A percentile compares a stretch with the other conserved stretches of the same genome.
phyloP scores from a whole-genome alignment of 2,797 vertebrate genomes.

The Danio aesculapii region DNA sequence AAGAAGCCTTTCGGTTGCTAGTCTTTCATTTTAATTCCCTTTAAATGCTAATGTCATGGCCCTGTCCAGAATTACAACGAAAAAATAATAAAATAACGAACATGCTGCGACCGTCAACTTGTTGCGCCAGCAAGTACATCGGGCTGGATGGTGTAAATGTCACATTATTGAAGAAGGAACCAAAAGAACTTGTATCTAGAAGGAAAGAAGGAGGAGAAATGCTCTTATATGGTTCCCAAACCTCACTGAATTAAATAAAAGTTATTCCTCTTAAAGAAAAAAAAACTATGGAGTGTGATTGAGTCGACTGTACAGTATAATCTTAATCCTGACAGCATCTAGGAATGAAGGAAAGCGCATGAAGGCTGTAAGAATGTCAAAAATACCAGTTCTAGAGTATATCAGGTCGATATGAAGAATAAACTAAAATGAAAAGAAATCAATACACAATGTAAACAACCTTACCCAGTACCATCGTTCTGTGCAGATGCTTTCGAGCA shows the following conservation, averaged over 20 bases:
- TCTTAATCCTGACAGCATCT: slow-evolving; percentile 21
- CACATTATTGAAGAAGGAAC: not conserved
- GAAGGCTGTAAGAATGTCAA: not conserved
- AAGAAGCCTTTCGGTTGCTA: slow-evolving; percentile 28
- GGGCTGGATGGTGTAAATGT: slow-evolving; percentile 13
- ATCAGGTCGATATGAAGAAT: not conserved
- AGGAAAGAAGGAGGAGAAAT: slow-evolving; percentile 24
- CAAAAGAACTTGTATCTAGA: slow-evolving; percentile 8
- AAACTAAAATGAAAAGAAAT: not conserved
- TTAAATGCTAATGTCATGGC: slow-evolving; percentile 23
- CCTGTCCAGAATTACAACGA: slow-evolving; percentile 28
- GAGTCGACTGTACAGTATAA: slow-evolving; percentile 40
- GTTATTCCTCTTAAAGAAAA: slow-evolving; percentile 64
- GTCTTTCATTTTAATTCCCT: slow-evolving; percentile 43
- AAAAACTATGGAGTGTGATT: slow-evolving; percentile 46
- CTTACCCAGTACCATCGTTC: not conserved
- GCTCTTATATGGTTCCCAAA: slow-evolving; percentile 47
- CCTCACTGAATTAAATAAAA: slow-evolving; percentile 63
- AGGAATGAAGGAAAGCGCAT: not conserved
- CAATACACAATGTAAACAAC: not conserved
- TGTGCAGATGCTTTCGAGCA: not conserved
- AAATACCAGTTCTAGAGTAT: not conserved
- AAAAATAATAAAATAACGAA: slow-evolving; percentile 15
- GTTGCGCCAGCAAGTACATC: slow-evolving; percentile 19
- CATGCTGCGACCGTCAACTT: slow-evolving; percentile 36